phyloP scores from a whole-genome alignment of 2,113 vertebrate genomes.

The Recurvirostra avosetta region DNA sequence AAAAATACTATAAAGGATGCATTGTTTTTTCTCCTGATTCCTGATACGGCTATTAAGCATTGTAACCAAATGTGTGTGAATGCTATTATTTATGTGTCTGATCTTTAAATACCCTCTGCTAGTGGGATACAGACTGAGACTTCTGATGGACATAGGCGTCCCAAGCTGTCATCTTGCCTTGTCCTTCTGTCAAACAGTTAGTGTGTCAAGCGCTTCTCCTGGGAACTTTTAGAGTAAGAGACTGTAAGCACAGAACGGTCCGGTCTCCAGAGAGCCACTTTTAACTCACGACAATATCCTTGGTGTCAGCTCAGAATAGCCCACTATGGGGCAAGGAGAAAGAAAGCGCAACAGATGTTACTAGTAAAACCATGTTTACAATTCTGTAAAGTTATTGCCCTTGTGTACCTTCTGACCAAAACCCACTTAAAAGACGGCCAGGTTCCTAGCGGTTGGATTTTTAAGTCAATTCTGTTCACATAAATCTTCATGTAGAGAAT shows the following conservation, averaged over 20 bases:
- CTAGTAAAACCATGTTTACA: conserved; percentile 82
- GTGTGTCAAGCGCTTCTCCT: conserved; percentile 70
- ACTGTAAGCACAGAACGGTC: conserved; percentile 19
- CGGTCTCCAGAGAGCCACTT: conserved; percentile 77
- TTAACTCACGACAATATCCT: conserved; percentile 74
- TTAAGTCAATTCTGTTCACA: not conserved
- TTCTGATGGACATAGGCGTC: conserved; percentile 39
- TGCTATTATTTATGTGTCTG: conserved; percentile 54
- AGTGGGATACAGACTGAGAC: conserved; percentile 34
- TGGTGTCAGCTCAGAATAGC: conserved; percentile 77
- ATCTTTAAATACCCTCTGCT: conserved; percentile 61
- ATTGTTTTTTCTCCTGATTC: conserved; percentile 39
- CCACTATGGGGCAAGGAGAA: conserved; percentile 76
- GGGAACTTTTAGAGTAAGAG: conserved; percentile 42
- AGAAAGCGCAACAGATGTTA: conserved; percentile 83
- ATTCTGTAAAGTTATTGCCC: conserved; percentile 62
- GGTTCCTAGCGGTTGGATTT: not conserved
- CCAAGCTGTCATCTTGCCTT: conserved; percentile 59
- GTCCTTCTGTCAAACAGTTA: conserved; percentile 70
- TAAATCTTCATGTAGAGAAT: not conserved
- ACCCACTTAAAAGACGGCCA: not conserved
- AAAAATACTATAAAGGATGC: conserved; percentile 21
- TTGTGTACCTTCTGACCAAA: conserved; percentile 43
- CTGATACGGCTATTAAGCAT: conserved; percentile 11
- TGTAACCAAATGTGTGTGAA: conserved; percentile 36